Conservation (phyloP, 2,888 invertebrate species). For the Bombylius major region DNA sequence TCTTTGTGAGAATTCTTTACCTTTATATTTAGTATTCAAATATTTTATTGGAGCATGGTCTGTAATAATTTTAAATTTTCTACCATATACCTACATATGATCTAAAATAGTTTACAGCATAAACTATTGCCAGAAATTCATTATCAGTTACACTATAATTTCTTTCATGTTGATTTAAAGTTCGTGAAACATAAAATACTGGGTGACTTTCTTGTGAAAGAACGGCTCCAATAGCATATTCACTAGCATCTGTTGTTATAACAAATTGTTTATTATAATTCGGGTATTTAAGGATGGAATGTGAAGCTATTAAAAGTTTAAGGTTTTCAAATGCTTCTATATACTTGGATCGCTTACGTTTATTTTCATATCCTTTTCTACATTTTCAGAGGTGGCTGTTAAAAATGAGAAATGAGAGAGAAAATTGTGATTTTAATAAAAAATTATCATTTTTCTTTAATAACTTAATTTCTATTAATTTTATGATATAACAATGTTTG, state of each 20-base stretch:
- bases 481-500: no score
- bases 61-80: neutral
- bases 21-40: neutral
- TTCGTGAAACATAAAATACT: neutral
- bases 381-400: no score
- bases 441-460: no score
- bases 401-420: no score
- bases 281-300: slow-evolving; percentile 2
- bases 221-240: slow-evolving; percentile 7
- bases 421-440: no score
- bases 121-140: neutral
- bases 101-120: slow-evolving; percentile 3
- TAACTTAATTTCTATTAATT: no score
- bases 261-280: slow-evolving; percentile 3
- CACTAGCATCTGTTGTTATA: slow-evolving; percentile 6
- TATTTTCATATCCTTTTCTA: neutral
- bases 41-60: slow-evolving; percentile 9
- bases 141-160: neutral
- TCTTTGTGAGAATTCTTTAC: slow-evolving; percentile 4
- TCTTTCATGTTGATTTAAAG: neutral
- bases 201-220: slow-evolving; percentile 3
- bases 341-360: neutral
- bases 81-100: slow-evolving; percentile 1
- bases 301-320: neutral
- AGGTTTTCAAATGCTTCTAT: slow-evolving; percentile 10